Base-by-base conservation (phyloP, 2,113 vertebrate species). In the Myiozetetes cayanensis region DNA sequence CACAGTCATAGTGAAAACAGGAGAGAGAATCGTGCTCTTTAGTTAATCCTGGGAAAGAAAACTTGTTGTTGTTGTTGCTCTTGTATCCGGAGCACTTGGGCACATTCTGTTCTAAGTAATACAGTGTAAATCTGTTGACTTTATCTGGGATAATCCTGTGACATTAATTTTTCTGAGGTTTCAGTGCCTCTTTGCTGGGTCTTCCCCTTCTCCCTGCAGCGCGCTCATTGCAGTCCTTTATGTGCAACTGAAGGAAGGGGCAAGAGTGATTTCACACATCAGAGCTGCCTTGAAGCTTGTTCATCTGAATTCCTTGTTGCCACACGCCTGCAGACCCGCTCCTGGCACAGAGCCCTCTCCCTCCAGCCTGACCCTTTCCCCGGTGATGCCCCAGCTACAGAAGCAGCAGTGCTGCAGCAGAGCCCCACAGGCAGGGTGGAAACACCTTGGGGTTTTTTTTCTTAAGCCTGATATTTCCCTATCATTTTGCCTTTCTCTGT, bases 41-140 rank as follows among this genome's bases (percentile, higher is more conserved):
- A 72, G 83, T 86, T 95, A 67, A 93, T 95, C 94, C 84, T 96
- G 90, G 77, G 92, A 89, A 82, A 90, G 88, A 81, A 59, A 56
- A 39, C 37, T 74, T 56, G 10, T 79, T 66, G 23, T 67, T 66
- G 23, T 67, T 91, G 87, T 78, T 78, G 52, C 28, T 67, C 71
- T 11, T 46, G 4, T 72, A 61, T 86, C 55, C 79, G 70, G 67
- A 37, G 68, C 50, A 7, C 87, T 77, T 52, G 79, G 67, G n/a
- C 72, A 72, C 13, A 39, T 80, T 31, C 49, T 80, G 39, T 66
- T 89, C 61, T 20, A 18, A 44, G 82, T 86, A 70, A 59, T 55
- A 23, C 23, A 0, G 0, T 65, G 56, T 53, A 61, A 39, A 61
- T 72, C 61, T 92, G 47, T 43, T 59, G 46, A 35, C 30, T 92